These are phyloP conservation scores for Delia radicum DNA, from an alignment of 1,140 invertebrate species.

Conservation along the genomic window DNA sequence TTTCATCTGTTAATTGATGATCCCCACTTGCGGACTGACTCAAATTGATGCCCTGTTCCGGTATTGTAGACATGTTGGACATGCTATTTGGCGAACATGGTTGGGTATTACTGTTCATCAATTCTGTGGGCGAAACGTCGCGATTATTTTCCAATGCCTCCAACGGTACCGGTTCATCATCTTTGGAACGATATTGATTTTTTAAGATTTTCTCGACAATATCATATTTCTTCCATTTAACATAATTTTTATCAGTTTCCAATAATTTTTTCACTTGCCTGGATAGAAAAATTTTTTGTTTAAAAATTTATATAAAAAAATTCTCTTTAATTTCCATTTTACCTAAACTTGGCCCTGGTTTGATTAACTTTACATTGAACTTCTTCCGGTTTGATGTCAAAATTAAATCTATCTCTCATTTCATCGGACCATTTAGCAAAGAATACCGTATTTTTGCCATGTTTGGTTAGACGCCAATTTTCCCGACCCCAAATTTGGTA, in stretches of 20 bases:
- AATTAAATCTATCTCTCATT: constrained; percentile 40
- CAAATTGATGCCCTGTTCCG: constrained; percentile 1
- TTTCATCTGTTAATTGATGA: constrained; percentile 4
- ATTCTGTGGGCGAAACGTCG: constrained; percentile 29
- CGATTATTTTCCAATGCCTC: constrained; percentile 46
- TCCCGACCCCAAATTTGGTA: constrained; percentile 52
- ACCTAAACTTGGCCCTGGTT: constrained; percentile 50
- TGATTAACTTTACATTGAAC: constrained; percentile 53
- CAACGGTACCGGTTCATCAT: constrained; percentile 45
- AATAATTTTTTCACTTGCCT: constrained; percentile 46
- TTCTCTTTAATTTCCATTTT: no score
- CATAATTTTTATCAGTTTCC: constrained; percentile 30
- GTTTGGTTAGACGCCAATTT: constrained; percentile 47
- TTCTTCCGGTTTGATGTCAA: constrained; percentile 49
- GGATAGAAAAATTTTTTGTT: background rate
- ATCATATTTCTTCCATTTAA: constrained; percentile 51
- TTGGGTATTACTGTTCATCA: background rate
- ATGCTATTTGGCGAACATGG: background rate
- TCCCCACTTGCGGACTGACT: background rate
- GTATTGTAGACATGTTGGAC: background rate
- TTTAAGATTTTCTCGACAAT: constrained; percentile 47
- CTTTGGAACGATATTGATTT: constrained; percentile 46
- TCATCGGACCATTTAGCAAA: constrained; percentile 48
- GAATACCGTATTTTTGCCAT: constrained; percentile 49
- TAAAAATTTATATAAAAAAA: background rate